Evolutionary conservation across 2,888 invertebrate genomes (phyloP), one percentile per base, ranked within the genome.

Genomic region (Parnassius glacialis): DNA sequence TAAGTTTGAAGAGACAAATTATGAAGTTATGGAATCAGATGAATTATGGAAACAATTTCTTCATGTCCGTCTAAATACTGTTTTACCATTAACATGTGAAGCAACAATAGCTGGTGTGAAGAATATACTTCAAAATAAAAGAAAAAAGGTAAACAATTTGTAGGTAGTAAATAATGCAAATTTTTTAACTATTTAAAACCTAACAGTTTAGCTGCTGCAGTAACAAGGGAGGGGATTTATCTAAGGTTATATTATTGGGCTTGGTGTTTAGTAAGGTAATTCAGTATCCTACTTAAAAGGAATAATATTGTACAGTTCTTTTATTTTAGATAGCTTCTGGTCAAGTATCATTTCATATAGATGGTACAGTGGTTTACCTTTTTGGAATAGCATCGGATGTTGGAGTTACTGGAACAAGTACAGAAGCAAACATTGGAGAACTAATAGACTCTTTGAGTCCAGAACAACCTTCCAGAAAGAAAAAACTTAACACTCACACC

Each of bases 1-100:
- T 65, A 94, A 94, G 75, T 87, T 96, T 65, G 94, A 95, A 75
- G 92, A 93, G 67, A 93, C 94, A 0, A 90, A 92, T 51, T 94
- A 93, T 81, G 94, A 94, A 74, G 85, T 94, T 5, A 84, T 96
- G 65, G 91, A 85, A 48, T 92, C 93, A 57, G 92, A 93, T 53
- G 94, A 95, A 50, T 81, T 96, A 57, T 94, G 93, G 87, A 92
- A 93, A 68, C 93, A 95, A 72, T 96, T 96, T 81, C 85, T 94
- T 25, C 94, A 96, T 79, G 92, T 96, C 11, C 91, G 95, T 54
- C 83, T 96, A 12, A 93, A 93, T 74, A 95, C 95, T 50, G 92
- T 93, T 57, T 76, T 96, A 62, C 94, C 94, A 13, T 78, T 96
- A 16, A 92, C 92, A 62, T 94, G 94, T 71, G 94, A 95, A 71